Base-by-base conservation (phyloP, 2,888 invertebrate species). In the Hemithea aestivaria region DNA sequence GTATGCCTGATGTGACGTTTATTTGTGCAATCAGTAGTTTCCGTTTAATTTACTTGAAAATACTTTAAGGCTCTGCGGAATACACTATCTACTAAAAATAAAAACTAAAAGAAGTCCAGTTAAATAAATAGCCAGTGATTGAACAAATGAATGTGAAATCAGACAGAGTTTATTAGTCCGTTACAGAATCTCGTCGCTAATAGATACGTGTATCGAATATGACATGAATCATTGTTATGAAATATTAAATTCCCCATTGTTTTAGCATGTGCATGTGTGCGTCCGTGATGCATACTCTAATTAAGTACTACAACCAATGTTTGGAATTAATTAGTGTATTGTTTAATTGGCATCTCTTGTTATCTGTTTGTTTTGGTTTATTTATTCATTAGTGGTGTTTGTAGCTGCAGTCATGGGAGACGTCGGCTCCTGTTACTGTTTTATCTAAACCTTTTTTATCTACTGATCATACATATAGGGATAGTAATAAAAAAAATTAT, bases 261-360 rank as follows among this genome's bases (percentile, higher is more conserved):
- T 70, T 60, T 62, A 59, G 59, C 54, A 1, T 25, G 33, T 7
- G 12, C 30, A 20, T 26, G 40, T 45, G 36, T 47, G 48, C 54
- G 66, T 54, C 56, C 61, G 71, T 71, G 69, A 72, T 76, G 62
- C 66, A 66, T 68, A 67, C 76, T 78, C 82, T 84, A 85, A 84
- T 87, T 85, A 85, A 83, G 83, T 84, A 83, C 78, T 84, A 83
- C 81, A 83, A n/a, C 73, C 83, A 80, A 81, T 85, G 85, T 87
- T 87, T 87, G 85, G 83, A 83, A 87, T 85, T 87, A 85, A 87
- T 87, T 87, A 87, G 82, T 80, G 83, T 83, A 87, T 87, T 85
- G 85, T 87, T 85, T 85, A 87, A 87, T 85, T 85, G 85, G 84
- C 83, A 83, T 87, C 84, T 87, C 84, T 84, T 85, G 85, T 87